Percentiles rank a stretch among this genome's conserved stretches.
These are phyloP conservation scores for Lipophrys pholis DNA, from an alignment of 2,113 vertebrate species.

Conservation along the genomic window DNA sequence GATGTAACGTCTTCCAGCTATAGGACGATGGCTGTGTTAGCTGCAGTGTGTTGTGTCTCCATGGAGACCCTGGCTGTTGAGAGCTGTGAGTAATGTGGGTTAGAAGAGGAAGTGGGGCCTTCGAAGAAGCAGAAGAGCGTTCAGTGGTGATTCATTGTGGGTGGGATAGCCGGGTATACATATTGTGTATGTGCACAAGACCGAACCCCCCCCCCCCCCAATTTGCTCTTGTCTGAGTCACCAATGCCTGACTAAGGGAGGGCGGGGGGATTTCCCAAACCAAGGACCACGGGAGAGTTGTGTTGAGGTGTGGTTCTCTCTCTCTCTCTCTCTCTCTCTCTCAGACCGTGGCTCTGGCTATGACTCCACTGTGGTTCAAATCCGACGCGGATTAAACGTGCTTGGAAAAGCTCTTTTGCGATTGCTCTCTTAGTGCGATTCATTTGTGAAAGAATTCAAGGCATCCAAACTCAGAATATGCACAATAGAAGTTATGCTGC, in stretches of 20 bases:
- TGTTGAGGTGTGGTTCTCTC: constrained; percentile 24
- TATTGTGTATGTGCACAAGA: constrained; percentile 28
- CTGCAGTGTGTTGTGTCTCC: constrained; percentile 54
- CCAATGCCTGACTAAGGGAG: not conserved
- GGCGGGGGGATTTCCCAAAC: constrained; percentile 51
- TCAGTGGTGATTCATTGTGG: constrained; percentile 63
- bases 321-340: not conserved
- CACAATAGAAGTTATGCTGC: too few relatives aligned
- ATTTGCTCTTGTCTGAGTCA: constrained; percentile 51
- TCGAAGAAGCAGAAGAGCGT: constrained; percentile 33
- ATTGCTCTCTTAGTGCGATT: too few relatives aligned
- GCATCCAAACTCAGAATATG: too few relatives aligned
- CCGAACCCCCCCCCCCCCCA: constrained; percentile 1
- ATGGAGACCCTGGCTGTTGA: constrained; percentile 36
- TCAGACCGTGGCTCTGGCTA: not conserved
- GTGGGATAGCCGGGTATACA: constrained; percentile 14
- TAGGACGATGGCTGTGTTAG: constrained; percentile 5
- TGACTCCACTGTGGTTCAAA: not conserved
- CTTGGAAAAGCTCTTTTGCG: too few relatives aligned
- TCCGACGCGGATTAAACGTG: not conserved
- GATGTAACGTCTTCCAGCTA: not conserved
- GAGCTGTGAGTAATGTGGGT: constrained; percentile 44
- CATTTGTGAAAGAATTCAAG: too few relatives aligned
- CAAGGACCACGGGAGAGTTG: not conserved
- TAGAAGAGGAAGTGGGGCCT: not conserved